Evolutionary conservation across 2,888 invertebrate genomes (phyloP).

Genomic region (Gortyna flavago): DNA sequence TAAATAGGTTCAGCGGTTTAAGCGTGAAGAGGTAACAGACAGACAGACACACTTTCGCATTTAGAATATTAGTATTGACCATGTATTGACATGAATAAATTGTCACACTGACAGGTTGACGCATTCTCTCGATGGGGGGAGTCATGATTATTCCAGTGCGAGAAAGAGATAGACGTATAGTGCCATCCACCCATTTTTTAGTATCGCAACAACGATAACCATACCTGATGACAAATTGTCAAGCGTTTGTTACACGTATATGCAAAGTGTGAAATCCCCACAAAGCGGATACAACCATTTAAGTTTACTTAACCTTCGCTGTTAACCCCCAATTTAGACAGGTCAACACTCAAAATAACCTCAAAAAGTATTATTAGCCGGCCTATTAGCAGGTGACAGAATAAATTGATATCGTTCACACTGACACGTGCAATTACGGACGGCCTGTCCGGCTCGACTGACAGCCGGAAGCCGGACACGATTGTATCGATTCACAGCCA

Average conservation of each 20-base stretch:
- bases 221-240: neutral
- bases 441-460: constrained; percentile 41
- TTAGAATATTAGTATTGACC: no score
- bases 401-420: constrained; percentile 58
- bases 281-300: neutral
- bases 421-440: constrained; percentile 57
- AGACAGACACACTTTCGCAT: no score
- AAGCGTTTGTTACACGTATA: neutral
- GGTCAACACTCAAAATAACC: constrained; percentile 30
- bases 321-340: constrained; percentile 13
- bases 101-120: neutral
- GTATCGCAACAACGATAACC: no score
- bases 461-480: constrained; percentile 53
- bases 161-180: neutral
- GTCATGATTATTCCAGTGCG: neutral
- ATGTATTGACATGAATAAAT: no score
- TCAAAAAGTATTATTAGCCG: constrained; percentile 42
- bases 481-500: constrained; percentile 59
- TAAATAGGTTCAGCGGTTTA: no score
- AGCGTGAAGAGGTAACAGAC: no score
- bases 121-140: neutral
- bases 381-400: constrained; percentile 40
- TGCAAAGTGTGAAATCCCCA: neutral
- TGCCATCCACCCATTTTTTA: no score
- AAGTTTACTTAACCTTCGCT: neutral